Evolutionary conservation across 2,797 vertebrate species (phyloP), one percentile per base, ranked within the genome.

Genomic region (Labeo calbasu): DNA sequence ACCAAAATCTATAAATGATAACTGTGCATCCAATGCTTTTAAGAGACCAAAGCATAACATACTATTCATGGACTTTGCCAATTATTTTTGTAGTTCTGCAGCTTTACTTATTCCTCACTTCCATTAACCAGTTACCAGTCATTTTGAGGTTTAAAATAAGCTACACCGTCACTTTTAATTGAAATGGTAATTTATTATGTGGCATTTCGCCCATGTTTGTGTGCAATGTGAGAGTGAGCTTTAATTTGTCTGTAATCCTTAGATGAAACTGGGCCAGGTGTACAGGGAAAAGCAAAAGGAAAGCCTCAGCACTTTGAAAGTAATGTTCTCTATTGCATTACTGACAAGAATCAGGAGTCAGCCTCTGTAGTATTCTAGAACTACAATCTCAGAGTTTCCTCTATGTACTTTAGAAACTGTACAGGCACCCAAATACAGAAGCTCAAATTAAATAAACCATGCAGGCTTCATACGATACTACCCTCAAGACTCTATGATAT

Each of bases 261-360:
- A 79, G 36, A 82, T 85, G 69, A 72, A 91, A 84, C 50, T 89
- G 90, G 90, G 87, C 77, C 85, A 88, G 63, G 87, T 86, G 86
- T 78, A 68, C 71, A 43, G 89, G 89, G 89, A 89, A 77, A 84
- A 77, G 21, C 46, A 51, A 63, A 65, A 73, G 79, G 75, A 82
- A 61, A 51, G 70, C 48, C 72, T 83, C 81, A 83, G 81, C 81
- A 83, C 71, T 82, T 63, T 82, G 63, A 82, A 81, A 65, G 48
- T 71, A 61, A 50, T 69, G 61, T 68, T 69, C 50, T 69, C 46
- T 57, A 46, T 36, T 46, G 81, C 72, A 68, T 48, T 43, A 55
- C 81, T 15, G 50, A 59, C 61, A 48, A 25, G 50, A 79, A 57
- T 78, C 65, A 66, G 63, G 66, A 71, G 46, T 82, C 81, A 23